Evolutionary conservation across 2,888 invertebrate species (phyloP), one percentile per base, ranked within the genome.

Genomic region (Dryomyza anilis): DNA sequence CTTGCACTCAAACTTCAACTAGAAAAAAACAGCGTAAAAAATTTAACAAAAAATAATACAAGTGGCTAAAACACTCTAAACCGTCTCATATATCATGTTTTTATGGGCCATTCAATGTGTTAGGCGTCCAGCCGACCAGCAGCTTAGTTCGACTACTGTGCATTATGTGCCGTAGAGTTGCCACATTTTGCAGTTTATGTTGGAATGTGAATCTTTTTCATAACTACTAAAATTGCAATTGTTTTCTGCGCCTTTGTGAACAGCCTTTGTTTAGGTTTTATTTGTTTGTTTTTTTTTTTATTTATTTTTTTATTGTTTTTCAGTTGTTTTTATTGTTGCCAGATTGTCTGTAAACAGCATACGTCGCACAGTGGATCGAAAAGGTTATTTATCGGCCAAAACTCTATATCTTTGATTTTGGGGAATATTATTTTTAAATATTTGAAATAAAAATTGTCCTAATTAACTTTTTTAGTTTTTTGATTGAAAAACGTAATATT

Each of bases 11-110:
- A 25, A 27, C 55, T 23, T n/a, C 19, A 50, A 50, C 21, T 48
- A 12, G 21, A 48, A 48, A 16, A 25, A 58, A 14, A 45, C 16
- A 57, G 23, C 7, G 23, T 10, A 29, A 46, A 33, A 59, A 33
- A 21, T n/a, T n/a, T 25, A 25, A n/a, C 14, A 8, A 27, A 60
- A 50, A 39, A 39, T 43, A 61, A 61, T 53, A 53, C 61, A 43
- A 61, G 61, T 53, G 52, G 61, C 61, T 39, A 43, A 53, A 61
- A 21, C 53, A 53, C 53, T 36, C 60, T 52, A 39, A 53, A 19
- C n/a, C 61, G 43, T 43, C 61, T 61, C 52, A 53, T 61, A 61
- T 61, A 53, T 61, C 61, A 61, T 52, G 59, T 61, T 61, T 61
- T 61, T 61, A 61, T 52, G 52, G 53, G 39, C 61, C 43, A 61